These are phyloP conservation scores for Drosophila sp. DNA, from an alignment of 1,140 invertebrate species.

Conservation along the genomic window DNA sequence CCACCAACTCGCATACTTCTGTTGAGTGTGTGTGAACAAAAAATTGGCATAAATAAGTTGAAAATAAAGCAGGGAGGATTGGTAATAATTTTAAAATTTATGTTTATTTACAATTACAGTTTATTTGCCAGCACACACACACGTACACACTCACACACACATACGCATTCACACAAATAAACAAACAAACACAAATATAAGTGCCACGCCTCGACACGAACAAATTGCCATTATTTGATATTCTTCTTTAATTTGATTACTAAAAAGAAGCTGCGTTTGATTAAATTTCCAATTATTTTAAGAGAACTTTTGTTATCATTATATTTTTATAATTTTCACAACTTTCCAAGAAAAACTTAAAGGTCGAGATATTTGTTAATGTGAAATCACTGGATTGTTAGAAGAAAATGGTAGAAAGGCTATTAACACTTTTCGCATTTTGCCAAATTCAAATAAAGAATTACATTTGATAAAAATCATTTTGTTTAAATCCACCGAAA, in stretches of 20 bases:
- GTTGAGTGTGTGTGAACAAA: slow-evolving; percentile 8
- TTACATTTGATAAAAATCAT: background rate
- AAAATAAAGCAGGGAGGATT: slow-evolving; percentile 65
- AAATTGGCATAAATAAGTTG: slow-evolving; percentile 71
- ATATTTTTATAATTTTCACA: too few species aligned
- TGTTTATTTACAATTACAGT: slow-evolving; percentile 82
- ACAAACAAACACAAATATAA: slow-evolving; percentile 6
- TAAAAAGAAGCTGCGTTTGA: slow-evolving; percentile 6
- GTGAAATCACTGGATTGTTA: too few species aligned
- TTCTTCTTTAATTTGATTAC: slow-evolving; percentile 9
- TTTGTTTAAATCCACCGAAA: background rate
- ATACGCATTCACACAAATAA: slow-evolving; percentile 15
- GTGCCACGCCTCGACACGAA: slow-evolving; percentile 7
- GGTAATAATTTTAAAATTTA: slow-evolving; percentile 79
- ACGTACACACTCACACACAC: slow-evolving; percentile 30
- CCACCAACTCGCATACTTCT: background rate
- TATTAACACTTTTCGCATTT: too few species aligned
- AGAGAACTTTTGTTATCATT: too few species aligned
- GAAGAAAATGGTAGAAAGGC: too few species aligned
- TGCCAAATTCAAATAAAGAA: too few species aligned
- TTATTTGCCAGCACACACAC: slow-evolving; percentile 61
- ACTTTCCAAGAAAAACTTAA: too few species aligned
- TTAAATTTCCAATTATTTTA: slow-evolving; percentile 6
- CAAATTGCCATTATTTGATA: slow-evolving; percentile 3
- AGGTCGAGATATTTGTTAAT: too few species aligned